Conservation (phyloP, 2,888 invertebrate species). For the Nowickia ferox region DNA sequence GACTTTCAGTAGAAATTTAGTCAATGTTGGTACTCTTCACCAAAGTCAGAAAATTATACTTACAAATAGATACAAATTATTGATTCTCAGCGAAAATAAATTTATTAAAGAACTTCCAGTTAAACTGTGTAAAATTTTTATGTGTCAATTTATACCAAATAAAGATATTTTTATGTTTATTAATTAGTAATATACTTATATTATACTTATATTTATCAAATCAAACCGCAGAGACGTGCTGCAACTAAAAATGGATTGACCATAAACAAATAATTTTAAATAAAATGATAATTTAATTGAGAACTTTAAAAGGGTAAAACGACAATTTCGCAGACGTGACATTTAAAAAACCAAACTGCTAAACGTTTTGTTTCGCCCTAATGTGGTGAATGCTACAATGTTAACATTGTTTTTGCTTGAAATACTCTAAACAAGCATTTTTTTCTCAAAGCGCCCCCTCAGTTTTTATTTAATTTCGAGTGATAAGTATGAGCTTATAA, state of each 20-base stretch:
- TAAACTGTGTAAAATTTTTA: conserved; percentile 1
- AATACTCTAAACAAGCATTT: background rate
- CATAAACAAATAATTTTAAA: conserved; percentile 55
- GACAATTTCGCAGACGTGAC: conserved; percentile 23
- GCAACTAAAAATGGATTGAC: conserved; percentile 44
- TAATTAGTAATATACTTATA: conserved; percentile 49
- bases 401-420: background rate
- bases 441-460: conserved; percentile 44
- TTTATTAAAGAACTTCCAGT: conserved; percentile 8
- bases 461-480: background rate
- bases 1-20: too few relatives aligned
- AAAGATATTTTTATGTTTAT: conserved; percentile 41
- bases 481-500: conserved; percentile 3
- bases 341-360: background rate
- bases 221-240: conserved; percentile 21
- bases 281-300: conserved; percentile 65
- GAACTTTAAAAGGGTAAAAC: conserved; percentile 50
- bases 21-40: too few relatives aligned
- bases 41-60: too few relatives aligned
- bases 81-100: background rate
- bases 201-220: background rate
- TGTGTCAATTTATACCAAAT: background rate
- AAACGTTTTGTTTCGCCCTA: conserved; percentile 13
- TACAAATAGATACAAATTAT: background rate
- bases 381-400: background rate